Conservation (phyloP, 2,113 vertebrate species). For the Pygoscelis antarcticus region DNA sequence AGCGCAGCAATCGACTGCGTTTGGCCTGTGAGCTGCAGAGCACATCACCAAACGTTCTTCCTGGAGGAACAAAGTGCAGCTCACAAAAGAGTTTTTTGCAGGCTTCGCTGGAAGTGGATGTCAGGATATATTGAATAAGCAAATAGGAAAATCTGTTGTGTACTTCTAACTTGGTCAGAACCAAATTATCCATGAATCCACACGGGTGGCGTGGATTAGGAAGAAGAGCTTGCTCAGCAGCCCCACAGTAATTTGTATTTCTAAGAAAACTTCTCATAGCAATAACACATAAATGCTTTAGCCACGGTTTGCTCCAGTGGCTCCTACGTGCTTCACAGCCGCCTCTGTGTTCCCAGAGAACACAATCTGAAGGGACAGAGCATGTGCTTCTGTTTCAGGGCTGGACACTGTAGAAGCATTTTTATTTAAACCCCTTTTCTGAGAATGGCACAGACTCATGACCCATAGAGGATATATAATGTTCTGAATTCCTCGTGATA, state of each 20-base stretch:
- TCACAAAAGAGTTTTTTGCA: not conserved
- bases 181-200: slow-evolving; percentile 3
- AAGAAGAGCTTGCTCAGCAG: slow-evolving; percentile 46
- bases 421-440: not conserved
- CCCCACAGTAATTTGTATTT: not conserved
- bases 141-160: slow-evolving; percentile 7
- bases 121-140: slow-evolving; percentile 20
- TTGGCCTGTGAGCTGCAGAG: not conserved
- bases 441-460: not conserved
- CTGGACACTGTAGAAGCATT: not conserved
- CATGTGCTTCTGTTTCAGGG: not conserved
- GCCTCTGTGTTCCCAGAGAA: not conserved
- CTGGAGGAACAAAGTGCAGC: not conserved
- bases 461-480: not conserved
- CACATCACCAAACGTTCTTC: not conserved
- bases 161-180: slow-evolving; percentile 46
- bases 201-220: slow-evolving; percentile 40
- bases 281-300: not conserved
- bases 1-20: not conserved
- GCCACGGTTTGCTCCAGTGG: not conserved
- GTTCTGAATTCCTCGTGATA: not conserved
- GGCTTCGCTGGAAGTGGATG: slow-evolving; percentile 1
- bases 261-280: not conserved
- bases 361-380: not conserved
- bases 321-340: not conserved